A percentile compares a stretch with the other conserved stretches of the same genome.
phyloP scores from a whole-genome alignment of 2,113 vertebrate species.

The Centropus bengalensis region DNA sequence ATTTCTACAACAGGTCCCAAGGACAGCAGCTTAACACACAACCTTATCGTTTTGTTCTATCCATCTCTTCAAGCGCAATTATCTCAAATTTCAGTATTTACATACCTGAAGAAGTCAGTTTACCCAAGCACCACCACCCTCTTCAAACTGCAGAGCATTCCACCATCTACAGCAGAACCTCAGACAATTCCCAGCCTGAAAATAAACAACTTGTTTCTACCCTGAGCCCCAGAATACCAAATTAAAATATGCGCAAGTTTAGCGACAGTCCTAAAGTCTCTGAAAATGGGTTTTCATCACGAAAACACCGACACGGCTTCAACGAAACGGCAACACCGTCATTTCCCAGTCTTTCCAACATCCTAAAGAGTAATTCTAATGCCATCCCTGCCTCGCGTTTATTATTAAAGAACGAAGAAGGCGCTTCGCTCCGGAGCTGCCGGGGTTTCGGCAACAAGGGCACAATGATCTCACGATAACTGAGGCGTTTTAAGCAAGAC shows the following conservation, averaged over 20 bases:
- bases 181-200: not conserved
- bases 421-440: constrained; percentile 20
- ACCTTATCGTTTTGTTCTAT: not conserved
- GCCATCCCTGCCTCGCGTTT: constrained; percentile 32
- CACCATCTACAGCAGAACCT: not conserved
- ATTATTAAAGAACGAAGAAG: constrained; percentile 5
- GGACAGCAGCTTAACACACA: not conserved
- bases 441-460: constrained; percentile 18
- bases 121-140: constrained; percentile 17
- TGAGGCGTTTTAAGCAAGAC: constrained; percentile 46
- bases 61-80: not conserved
- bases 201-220: not conserved
- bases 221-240: not conserved
- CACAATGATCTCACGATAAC: constrained; percentile 36
- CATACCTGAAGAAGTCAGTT: constrained; percentile 18
- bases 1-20: not conserved
- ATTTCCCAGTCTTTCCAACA: constrained; percentile 43
- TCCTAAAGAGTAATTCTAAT: constrained; percentile 30
- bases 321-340: not conserved
- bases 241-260: not conserved
- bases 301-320: constrained; percentile 47
- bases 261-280: constrained; percentile 4
- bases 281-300: constrained; percentile 19
- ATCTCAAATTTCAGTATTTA: constrained; percentile 14
- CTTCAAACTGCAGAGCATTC: not conserved